phyloP scores from a whole-genome alignment of 1,140 invertebrate species.

The Hyphantria cunea region DNA sequence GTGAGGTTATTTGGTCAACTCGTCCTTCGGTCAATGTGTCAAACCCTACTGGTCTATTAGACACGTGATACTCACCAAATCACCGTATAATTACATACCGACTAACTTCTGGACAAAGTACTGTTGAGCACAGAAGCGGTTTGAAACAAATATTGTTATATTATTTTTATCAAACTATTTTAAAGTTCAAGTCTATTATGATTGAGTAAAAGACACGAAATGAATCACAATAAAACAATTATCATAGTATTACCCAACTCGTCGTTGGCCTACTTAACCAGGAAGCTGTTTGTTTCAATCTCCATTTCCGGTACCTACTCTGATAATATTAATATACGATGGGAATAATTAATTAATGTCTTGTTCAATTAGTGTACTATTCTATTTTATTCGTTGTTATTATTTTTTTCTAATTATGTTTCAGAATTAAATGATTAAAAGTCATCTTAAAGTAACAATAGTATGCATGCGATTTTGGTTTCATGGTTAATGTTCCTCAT shows the following conservation, averaged over 20 bases:
- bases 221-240: not conserved
- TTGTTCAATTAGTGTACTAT: no score
- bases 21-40: constrained; percentile 19
- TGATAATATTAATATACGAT: not conserved
- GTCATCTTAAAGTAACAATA: no score
- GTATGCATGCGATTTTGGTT: no score
- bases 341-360: not conserved
- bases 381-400: no score
- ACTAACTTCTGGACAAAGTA: constrained; percentile 10
- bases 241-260: constrained; percentile 1
- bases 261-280: not conserved
- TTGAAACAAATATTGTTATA: not conserved
- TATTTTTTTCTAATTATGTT: no score
- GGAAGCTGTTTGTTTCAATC: constrained; percentile 8
- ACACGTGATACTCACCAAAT: constrained; percentile 45
- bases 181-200: no score
- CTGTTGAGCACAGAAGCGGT: constrained; percentile 14
- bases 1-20: constrained; percentile 27
- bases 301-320: not conserved
- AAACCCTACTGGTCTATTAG: constrained; percentile 28
- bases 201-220: no score
- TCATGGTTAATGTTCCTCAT: no score
- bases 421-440: no score
- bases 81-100: constrained; percentile 47
- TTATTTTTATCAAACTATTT: no score